Percentiles rank a stretch among this genome's conserved stretches.
These are phyloP conservation scores for Lathronympha strigana DNA, from an alignment of 2,888 invertebrate genomes.

Conservation along the genomic window DNA sequence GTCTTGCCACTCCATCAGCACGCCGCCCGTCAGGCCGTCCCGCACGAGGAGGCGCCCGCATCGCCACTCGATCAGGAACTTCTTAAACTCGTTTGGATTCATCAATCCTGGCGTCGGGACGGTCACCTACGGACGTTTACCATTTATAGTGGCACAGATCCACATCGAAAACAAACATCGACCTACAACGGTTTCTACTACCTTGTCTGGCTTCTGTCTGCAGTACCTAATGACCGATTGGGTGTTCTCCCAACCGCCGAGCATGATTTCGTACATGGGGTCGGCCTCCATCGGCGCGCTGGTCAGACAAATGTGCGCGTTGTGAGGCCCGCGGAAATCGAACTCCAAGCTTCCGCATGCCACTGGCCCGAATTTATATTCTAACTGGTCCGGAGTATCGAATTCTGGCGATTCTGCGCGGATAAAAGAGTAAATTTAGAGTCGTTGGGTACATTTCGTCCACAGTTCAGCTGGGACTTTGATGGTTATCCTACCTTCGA, in stretches of 20 bases:
- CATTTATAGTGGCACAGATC: constrained; percentile 46
- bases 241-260: constrained; percentile 88
- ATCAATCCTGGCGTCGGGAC: constrained; percentile 84
- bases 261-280: constrained; percentile 87
- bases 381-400: constrained; percentile 83
- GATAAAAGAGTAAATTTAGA: constrained; percentile 61
- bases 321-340: constrained; percentile 85
- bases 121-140: constrained; percentile 78
- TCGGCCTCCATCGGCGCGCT: constrained; percentile 81
- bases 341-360: constrained; percentile 81
- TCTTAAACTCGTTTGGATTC: constrained; percentile 81
- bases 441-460: constrained; percentile 80
- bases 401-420: constrained; percentile 82
- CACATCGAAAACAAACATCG: constrained; percentile 47
- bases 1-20: constrained; percentile 85
- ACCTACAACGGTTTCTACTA: constrained; percentile 61
- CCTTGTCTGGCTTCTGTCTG: constrained; percentile 86
- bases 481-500: constrained; percentile 85
- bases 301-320: constrained; percentile 86
- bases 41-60: constrained; percentile 81
- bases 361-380: constrained; percentile 84
- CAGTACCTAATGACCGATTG: constrained; percentile 86
- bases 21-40: constrained; percentile 74
- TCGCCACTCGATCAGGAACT: constrained; percentile 84
- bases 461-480: constrained; percentile 17